Conservation (phyloP, 2,888 invertebrate species). For the Hydroisotoma schaefferi region DNA sequence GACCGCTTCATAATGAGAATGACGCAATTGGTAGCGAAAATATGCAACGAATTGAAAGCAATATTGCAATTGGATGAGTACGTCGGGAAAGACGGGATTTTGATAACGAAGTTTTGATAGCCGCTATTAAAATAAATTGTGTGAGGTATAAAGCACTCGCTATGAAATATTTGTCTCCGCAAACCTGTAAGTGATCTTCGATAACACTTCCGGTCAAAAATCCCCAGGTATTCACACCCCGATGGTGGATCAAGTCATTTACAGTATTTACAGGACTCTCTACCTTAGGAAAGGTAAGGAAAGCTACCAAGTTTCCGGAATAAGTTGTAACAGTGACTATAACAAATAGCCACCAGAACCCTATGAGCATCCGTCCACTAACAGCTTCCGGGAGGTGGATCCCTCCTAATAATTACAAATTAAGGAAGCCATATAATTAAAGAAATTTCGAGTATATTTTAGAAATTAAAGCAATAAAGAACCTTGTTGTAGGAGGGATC, state of each 20-base stretch:
- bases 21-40: no score
- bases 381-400: slow-evolving; percentile 80
- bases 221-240: slow-evolving; percentile 66
- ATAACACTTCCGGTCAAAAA: slow-evolving; percentile 71
- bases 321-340: slow-evolving; percentile 85
- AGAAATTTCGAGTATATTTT: not conserved
- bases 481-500: slow-evolving; percentile 89
- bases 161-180: no score
- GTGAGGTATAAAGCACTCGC: no score
- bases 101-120: no score
- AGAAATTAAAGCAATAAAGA: no score
- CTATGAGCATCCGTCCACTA: slow-evolving; percentile 78
- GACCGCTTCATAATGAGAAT: no score
- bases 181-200: slow-evolving; percentile 63
- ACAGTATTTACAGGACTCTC: slow-evolving; percentile 68
- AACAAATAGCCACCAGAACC: slow-evolving; percentile 89
- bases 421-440: no score
- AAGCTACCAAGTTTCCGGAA: slow-evolving; percentile 87
- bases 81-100: no score
- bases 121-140: no score
- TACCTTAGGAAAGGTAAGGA: slow-evolving; percentile 83
- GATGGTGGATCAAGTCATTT: slow-evolving; percentile 59
- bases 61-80: no score
- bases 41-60: no score
- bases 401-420: slow-evolving; percentile 62